phyloP scores from a whole-genome alignment of 2,888 invertebrate genomes.

The Leptinotarsa juncta region DNA sequence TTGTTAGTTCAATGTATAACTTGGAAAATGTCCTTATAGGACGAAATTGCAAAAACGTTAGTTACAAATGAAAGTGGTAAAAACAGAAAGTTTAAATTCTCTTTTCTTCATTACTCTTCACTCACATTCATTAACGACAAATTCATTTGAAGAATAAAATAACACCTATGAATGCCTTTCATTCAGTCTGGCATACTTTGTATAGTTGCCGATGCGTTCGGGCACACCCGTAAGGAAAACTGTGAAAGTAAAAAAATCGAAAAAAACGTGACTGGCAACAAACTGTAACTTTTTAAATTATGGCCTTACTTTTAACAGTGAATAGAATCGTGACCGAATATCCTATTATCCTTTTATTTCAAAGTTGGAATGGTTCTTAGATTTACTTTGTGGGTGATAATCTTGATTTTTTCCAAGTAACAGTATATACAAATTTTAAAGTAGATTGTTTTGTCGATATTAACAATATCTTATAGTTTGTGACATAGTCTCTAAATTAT shows the following conservation, averaged over 20 bases:
- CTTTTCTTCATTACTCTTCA: too few species aligned
- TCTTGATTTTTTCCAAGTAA: neutral
- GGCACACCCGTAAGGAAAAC: conserved; percentile 22
- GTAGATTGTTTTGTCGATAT: too few species aligned
- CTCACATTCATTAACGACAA: too few species aligned
- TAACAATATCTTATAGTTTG: too few species aligned
- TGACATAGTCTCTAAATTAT: too few species aligned
- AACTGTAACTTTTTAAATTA: conserved; percentile 32
- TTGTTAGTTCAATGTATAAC: too few species aligned
- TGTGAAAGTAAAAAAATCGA: conserved; percentile 22
- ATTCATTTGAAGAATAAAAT: too few species aligned
- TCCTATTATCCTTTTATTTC: conserved; percentile 17
- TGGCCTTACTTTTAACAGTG: conserved; percentile 31
- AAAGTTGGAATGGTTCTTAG: neutral
- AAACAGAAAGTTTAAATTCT: too few species aligned
- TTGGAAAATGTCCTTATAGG: too few species aligned
- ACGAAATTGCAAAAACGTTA: too few species aligned
- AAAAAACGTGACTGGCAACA: conserved; percentile 32
- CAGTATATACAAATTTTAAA: too few species aligned
- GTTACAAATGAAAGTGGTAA: too few species aligned
- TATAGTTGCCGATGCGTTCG: conserved; percentile 5
- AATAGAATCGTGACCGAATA: conserved; percentile 32
- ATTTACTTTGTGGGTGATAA: neutral
- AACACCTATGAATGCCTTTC: neutral
- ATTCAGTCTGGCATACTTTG: neutral